Percentiles rank a stretch among this genome's conserved stretches.
These are phyloP conservation scores for Henricia sp. DNA, from an alignment of 53 echinoderm and acorn worm genomes.

Conservation along the genomic window DNA sequence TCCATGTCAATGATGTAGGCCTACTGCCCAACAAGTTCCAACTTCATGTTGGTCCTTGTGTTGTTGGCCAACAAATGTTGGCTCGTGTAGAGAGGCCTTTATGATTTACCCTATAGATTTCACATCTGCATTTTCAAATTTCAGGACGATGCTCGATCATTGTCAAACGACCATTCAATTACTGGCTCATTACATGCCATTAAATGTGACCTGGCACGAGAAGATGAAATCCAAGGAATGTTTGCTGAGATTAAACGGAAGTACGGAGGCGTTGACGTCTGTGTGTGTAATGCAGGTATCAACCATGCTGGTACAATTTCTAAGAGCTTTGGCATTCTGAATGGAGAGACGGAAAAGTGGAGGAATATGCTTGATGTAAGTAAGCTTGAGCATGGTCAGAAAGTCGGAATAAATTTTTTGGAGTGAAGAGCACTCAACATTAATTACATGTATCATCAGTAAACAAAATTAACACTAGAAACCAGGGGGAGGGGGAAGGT, in stretches of 20 bases:
- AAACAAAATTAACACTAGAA: too few species aligned
- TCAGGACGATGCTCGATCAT: constrained; percentile 35
- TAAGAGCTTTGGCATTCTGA: constrained; percentile 33
- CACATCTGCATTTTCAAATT: neutral
- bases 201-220: constrained; percentile 67
- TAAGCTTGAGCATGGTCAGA: neutral
- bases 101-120: too few species aligned
- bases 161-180: constrained; percentile 21
- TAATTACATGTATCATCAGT: too few species aligned
- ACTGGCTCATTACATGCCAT: constrained; percentile 63
- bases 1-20: too few species aligned
- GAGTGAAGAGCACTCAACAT: neutral
- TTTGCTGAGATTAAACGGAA: constrained; percentile 67
- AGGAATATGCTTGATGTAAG: constrained; percentile 61
- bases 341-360: constrained; percentile 63
- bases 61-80: too few species aligned
- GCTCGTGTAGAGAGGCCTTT: too few species aligned
- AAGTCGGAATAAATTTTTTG: neutral
- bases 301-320: constrained; percentile 3
- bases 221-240: constrained; percentile 69
- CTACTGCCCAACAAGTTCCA: too few species aligned
- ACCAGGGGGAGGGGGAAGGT: too few species aligned
- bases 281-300: constrained; percentile 72
- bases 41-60: too few species aligned
- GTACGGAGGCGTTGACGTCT: constrained; percentile 74